Conservation (phyloP, 2,888 invertebrate species). For the Eurois occulta region DNA sequence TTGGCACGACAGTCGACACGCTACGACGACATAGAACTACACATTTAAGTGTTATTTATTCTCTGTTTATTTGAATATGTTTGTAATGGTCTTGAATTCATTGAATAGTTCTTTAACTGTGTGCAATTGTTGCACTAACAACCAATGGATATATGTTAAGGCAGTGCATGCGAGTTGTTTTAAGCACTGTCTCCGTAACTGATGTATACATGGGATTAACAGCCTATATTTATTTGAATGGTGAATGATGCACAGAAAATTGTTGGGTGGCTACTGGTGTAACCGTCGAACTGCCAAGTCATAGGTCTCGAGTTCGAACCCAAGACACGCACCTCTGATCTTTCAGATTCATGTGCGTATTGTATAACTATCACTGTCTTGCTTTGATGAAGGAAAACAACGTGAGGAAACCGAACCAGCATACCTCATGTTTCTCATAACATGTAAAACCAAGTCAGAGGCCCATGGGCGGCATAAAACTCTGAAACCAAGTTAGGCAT, state of each 20-base stretch:
- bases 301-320: no score
- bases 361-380: no score
- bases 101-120: neutral
- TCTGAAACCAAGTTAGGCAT: no score
- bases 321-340: no score
- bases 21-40: neutral
- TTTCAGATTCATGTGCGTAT: no score
- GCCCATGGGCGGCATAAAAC: no score
- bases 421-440: no score
- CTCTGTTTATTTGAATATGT: slow-evolving; percentile 4
- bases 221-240: neutral
- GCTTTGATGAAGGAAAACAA: no score
- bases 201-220: neutral
- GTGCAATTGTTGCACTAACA: neutral
- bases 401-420: no score
- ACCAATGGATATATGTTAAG: neutral
- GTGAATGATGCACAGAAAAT: neutral
- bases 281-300: no score
- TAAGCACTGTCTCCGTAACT: neutral
- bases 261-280: neutral
- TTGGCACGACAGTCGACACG: neutral
- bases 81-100: neutral
- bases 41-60: neutral
- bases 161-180: neutral
- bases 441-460: no score